phyloP scores from a whole-genome alignment of 2,113 vertebrate genomes.

The Mus pahari region DNA sequence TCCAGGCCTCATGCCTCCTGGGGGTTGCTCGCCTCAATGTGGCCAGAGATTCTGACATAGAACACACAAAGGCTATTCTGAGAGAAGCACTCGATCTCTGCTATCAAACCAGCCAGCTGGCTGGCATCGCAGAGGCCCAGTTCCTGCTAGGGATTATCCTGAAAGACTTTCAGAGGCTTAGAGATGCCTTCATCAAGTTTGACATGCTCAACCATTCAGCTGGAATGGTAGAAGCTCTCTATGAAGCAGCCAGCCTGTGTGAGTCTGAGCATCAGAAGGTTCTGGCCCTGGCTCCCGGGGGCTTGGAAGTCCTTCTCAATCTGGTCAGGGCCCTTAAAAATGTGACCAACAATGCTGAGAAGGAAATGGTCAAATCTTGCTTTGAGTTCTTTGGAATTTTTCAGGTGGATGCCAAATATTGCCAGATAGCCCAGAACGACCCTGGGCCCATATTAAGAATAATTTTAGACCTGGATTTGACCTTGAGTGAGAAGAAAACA shows the following conservation, averaged over 20 bases:
- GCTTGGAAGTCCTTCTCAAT: conserved; percentile 84
- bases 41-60: background rate
- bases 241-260: conserved; percentile 71
- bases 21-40: conserved; percentile 82
- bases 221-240: conserved; percentile 87
- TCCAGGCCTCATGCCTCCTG: conserved; percentile 87
- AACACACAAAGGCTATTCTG: conserved; percentile 74
- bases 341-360: conserved; percentile 87
- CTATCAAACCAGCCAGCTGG: conserved; percentile 78
- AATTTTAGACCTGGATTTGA: conserved; percentile 76
- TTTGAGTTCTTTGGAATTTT: conserved; percentile 89
- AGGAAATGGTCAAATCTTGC: conserved; percentile 89
- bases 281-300: conserved; percentile 74
- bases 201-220: conserved; percentile 84
- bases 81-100: conserved; percentile 85
- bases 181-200: conserved; percentile 77
- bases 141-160: conserved; percentile 85
- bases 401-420: conserved; percentile 80
- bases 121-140: conserved; percentile 85
- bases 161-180: conserved; percentile 81
- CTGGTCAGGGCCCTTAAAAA: conserved; percentile 84
- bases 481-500: conserved; percentile 81
- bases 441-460: conserved; percentile 83
- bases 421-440: conserved; percentile 86
- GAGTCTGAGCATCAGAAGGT: conserved; percentile 52